Base-by-base conservation (phyloP, 2,888 invertebrate species). In the Meganola albula region DNA sequence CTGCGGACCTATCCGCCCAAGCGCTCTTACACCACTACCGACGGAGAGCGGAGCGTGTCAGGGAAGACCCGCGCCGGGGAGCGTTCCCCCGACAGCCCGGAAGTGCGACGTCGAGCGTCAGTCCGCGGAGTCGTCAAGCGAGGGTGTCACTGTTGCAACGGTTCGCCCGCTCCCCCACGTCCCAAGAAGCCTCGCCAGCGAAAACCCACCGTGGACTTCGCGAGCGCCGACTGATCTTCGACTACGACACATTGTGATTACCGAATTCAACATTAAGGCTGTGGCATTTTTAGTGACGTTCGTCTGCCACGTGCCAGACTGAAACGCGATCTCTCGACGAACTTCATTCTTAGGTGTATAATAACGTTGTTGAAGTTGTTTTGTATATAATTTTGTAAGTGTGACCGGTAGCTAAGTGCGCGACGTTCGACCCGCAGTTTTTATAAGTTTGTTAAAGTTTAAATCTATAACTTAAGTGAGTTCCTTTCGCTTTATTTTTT, bases 91-190 rank as follows among this genome's bases (percentile, higher is more conserved):
- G 66, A 70, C 21, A 48, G 41, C 14, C 24, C 35, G 26, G 74
- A 68, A 12, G 60, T 57, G 3, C 42, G 73, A 16, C 65, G 78
- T 1, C 84, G 62, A 49, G 88, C 69, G 27, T 88, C 58, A 12
- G 77, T 77, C 0, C 71, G 90, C 0, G 89, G 89, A 4, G 88
- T 89, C 6, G 89, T 89, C 1, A 90, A 89, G 48, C 84, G 89
- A 23, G 88, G 88, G 29, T 90, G 90, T 55, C 87, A 87, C 18
- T 90, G 90, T 63, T 90, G 90, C 64, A 87, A 78, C 58, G 90
- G 89, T 4, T 79, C 85, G 0, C 86, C 88, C 1, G 84, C 87
- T 2, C 82, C 88, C 5, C 78, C 82, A 0, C 73, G 86, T 24
- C 80, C 88, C 30, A 88, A 88, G 50, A 73, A 75, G 31, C 60